A percentile compares a stretch with the other conserved stretches of the same genome.
Conservation (phyloP, 2,797 vertebrate genomes). For the Potorous gilbertii region DNA sequence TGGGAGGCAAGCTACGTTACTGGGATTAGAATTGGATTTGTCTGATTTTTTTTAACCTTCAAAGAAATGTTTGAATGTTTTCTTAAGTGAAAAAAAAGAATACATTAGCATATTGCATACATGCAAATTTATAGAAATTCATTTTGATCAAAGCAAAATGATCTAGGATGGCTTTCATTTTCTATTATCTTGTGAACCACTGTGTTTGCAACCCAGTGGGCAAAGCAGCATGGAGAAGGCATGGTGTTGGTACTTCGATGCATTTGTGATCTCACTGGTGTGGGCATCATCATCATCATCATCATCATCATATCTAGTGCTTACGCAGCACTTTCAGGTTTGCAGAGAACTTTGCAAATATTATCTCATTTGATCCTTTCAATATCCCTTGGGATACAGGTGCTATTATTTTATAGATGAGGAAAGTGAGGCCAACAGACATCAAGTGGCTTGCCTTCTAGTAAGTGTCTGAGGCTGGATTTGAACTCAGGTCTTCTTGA, state of each 20-base stretch:
- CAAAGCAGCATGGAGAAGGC: not conserved
- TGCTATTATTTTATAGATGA: not conserved
- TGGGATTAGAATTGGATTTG: not conserved
- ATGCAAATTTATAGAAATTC: not conserved
- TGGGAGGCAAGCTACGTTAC: not conserved
- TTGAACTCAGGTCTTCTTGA: not conserved
- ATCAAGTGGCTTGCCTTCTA: not conserved
- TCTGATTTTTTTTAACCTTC: conserved; percentile 10
- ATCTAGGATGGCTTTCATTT: not conserved
- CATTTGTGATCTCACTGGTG: not conserved
- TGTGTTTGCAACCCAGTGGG: not conserved
- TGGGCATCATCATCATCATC: not conserved
- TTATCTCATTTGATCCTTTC: not conserved
- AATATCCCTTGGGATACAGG: not conserved
- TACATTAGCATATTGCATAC: not conserved
- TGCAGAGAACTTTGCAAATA: not conserved
- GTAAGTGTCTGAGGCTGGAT: not conserved
- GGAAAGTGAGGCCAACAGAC: not conserved
- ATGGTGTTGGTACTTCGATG: not conserved
- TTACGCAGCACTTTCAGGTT: not conserved
- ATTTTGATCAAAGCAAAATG: not conserved
- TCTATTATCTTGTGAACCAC: not conserved
- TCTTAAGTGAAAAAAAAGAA: conserved; percentile 18
- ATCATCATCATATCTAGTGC: not conserved
- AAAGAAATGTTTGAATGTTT: conserved; percentile 31